These are phyloP conservation scores for Berghia stephanieae DNA, from an alignment of 1,140 invertebrate genomes.

Conservation along the genomic window DNA sequence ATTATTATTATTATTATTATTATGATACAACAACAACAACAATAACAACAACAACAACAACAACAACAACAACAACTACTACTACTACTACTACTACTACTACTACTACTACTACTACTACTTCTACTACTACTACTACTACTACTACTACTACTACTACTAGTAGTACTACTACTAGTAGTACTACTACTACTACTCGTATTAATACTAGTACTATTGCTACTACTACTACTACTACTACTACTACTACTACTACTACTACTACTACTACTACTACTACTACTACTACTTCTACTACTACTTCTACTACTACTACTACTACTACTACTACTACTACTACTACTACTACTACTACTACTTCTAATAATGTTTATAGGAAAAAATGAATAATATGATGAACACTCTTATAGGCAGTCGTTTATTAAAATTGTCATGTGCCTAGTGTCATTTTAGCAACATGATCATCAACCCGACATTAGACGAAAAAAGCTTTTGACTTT, in stretches of 20 bases:
- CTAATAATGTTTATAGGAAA: neutral
- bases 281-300: slow-evolving; percentile 16
- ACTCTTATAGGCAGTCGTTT: too few relatives aligned
- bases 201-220: too few relatives aligned
- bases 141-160: slow-evolving; percentile 20
- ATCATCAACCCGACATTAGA: too few relatives aligned
- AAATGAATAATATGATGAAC: too few relatives aligned
- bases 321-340: slow-evolving; percentile 13
- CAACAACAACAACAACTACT: slow-evolving; percentile 21
- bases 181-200: neutral
- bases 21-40: slow-evolving; percentile 12
- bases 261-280: slow-evolving; percentile 17
- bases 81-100: slow-evolving; percentile 22
- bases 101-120: slow-evolving; percentile 9
- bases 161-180: neutral
- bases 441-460: too few relatives aligned
- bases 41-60: neutral
- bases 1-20: neutral
- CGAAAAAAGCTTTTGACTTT: too few relatives aligned
- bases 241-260: slow-evolving; percentile 18
- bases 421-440: too few relatives aligned
- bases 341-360: slow-evolving; percentile 25
- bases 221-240: neutral
- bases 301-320: slow-evolving; percentile 19
- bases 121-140: slow-evolving; percentile 16